Conservation (phyloP, 2,113 vertebrate genomes). For the Erinaceus europaeus region DNA sequence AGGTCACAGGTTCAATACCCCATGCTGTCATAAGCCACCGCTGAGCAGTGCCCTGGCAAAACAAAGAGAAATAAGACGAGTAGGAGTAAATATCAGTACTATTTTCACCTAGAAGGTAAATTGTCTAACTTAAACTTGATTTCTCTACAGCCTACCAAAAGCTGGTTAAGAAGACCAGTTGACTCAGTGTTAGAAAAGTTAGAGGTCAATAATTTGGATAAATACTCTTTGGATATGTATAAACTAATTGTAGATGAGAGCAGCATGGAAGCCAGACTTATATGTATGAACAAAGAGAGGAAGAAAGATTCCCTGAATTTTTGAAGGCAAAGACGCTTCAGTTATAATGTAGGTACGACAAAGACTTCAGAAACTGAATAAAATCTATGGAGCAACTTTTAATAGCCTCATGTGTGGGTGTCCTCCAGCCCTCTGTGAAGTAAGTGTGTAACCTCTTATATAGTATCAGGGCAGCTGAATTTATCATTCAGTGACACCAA, state of each 20-base stretch:
- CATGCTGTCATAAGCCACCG: too few species aligned
- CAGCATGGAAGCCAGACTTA: neutral
- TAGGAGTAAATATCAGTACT: neutral
- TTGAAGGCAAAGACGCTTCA: neutral
- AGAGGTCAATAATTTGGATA: neutral
- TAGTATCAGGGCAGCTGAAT: neutral
- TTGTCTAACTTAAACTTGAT: neutral
- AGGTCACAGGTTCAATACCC: too few species aligned
- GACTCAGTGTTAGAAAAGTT: slow-evolving; percentile 29
- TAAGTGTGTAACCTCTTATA: neutral
- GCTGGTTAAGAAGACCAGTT: neutral
- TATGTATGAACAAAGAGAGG: neutral
- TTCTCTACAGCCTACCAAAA: neutral
- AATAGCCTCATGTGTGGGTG: neutral
- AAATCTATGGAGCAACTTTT: neutral
- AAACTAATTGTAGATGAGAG: neutral
- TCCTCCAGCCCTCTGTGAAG: neutral
- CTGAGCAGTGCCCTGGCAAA: too few species aligned
- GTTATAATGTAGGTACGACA: neutral
- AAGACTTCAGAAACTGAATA: neutral
- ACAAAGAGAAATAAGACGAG: too few species aligned
- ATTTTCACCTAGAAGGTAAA: slow-evolving; percentile 12
- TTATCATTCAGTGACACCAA: neutral
- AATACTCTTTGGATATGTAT: neutral
- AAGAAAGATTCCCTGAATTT: neutral